A percentile compares a stretch with the other conserved stretches of the same genome.
These are phyloP conservation scores for Hylomyscus alleni DNA, from an alignment of 2,797 vertebrate genomes.

Conservation along the genomic window DNA sequence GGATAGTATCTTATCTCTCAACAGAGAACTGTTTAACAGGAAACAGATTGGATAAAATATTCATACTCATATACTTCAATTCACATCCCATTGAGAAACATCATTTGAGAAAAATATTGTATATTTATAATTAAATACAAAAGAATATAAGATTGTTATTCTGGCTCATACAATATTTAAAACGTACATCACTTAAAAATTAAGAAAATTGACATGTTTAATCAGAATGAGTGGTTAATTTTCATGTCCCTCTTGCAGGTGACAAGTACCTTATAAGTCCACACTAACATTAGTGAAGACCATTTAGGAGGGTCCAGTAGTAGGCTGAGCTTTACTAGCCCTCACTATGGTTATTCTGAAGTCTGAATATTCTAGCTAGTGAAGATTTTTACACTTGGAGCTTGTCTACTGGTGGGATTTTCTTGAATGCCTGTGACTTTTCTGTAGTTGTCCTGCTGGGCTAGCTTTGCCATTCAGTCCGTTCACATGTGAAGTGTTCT, in stretches of 20 bases:
- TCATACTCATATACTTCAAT: not conserved
- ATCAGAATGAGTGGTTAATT: not conserved
- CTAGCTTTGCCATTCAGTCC: not conserved
- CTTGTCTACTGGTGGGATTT: not conserved
- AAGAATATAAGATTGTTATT: constrained; percentile 9
- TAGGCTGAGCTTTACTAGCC: not conserved
- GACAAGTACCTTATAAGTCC: not conserved
- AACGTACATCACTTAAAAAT: constrained; percentile 8
- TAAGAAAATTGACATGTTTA: not conserved
- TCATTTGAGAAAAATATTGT: not conserved
- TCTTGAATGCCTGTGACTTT: constrained; percentile 56
- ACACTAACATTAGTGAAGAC: not conserved
- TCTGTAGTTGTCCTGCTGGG: constrained; percentile 44
- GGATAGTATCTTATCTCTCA: not conserved
- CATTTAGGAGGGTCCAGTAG: not conserved
- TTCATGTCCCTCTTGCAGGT: not conserved
- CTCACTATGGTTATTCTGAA: not conserved
- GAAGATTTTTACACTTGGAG: not conserved
- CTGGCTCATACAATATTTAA: constrained; percentile 18
- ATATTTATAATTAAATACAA: constrained; percentile 33
- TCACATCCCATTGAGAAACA: constrained; percentile 18
- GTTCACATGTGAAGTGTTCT: not conserved
- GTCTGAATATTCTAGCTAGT: not conserved
- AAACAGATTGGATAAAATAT: not conserved
- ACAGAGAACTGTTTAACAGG: not conserved